Evolutionary conservation across 2,888 invertebrate species (phyloP), one percentile per base, ranked within the genome.

Genomic region (Harpalus rubripes): DNA sequence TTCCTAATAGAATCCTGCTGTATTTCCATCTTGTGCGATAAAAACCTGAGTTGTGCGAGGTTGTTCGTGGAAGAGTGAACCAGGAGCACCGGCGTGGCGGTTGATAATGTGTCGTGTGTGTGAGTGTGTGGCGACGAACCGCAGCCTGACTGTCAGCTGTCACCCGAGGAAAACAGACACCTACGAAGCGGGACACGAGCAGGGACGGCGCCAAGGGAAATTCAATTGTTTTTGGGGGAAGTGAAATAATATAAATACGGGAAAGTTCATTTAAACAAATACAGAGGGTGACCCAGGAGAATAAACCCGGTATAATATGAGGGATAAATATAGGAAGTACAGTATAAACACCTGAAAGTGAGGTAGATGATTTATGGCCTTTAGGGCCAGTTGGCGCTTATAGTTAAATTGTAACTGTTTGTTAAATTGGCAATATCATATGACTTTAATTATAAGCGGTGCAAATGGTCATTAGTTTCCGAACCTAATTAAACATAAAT

Each of bases 81-180:
- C 15, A 61, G 59, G 10, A 52, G 44, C 44, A 6, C 32, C 3
- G 6, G 56, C 5, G 59, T 18, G 15, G n/a, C 18, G 16, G 18
- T 7, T 8, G 59, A 61, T 61, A 18, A 61, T 61, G 8, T 61
- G 18, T 18, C 59, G 16, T 16, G 59, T 61, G 15, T 56, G 16
- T 18, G 59, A 61, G 59, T 8, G 59, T 16, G 59, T 18, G 18
- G 59, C 15, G 18, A 61, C 16, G 16, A 61, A 18, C 59, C 8
- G 8, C 18, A 18, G 7, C 59, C 59, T 61, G 59, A 61, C 16
- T 61, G 59, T 61, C 59, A 61, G 59, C 59, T 61, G 59, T 61
- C 59, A 61, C 59, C 18, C 16, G 8, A 61, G 59, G 59, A 61
- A 61, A 61, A 61, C 59, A 18, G 59, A 8, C 59, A 61, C 59